Conservation (phyloP, 35 echinoderm and acorn worm genomes). For the Heliocidaris tuberculata region DNA sequence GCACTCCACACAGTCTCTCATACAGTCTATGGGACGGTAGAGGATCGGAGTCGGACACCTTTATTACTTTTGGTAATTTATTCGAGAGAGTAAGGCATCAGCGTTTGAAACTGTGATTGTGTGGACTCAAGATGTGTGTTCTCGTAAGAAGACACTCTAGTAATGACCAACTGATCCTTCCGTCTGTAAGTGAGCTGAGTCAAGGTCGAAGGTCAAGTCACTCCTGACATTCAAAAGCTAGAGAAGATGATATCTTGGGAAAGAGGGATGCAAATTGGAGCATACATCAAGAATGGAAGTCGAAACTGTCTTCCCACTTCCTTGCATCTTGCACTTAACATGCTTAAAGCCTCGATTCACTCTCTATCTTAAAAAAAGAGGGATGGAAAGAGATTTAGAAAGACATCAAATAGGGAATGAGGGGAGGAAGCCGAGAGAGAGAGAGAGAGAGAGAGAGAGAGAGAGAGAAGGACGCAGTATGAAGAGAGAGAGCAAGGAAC, state of each 20-base stretch:
- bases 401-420: neutral
- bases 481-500: neutral
- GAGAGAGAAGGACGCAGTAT: neutral
- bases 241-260: neutral
- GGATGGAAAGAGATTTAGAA: neutral
- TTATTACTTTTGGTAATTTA: constrained; percentile 19
- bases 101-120: neutral
- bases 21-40: neutral
- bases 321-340: too few relatives aligned
- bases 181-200: neutral
- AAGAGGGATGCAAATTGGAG: neutral
- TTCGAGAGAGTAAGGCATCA: neutral
- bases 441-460: neutral
- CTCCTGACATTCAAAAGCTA: neutral
- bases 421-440: neutral
- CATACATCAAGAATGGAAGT: neutral
- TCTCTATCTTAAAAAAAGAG: neutral
- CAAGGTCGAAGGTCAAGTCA: neutral
- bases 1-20: neutral
- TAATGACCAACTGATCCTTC: neutral
- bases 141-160: neutral
- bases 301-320: neutral
- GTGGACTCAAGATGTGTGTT: neutral
- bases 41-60: neutral
- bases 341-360: too few relatives aligned